Percentiles rank a stretch among this genome's conserved stretches.
Evolutionary conservation across 2,113 vertebrate genomes (phyloP).

Genomic region (Pygoscelis adeliae): DNA sequence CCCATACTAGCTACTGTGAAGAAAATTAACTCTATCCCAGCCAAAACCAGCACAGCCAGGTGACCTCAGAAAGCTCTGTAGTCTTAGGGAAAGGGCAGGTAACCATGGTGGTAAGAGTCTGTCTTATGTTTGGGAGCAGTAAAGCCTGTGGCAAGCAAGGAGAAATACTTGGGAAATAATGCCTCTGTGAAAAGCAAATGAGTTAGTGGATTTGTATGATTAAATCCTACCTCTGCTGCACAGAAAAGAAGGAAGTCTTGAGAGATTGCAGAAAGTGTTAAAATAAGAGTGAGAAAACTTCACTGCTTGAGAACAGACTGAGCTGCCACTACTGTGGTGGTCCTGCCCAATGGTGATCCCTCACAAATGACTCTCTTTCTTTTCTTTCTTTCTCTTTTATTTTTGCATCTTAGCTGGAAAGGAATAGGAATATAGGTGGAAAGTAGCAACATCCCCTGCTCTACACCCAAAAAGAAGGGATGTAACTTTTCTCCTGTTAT

Average conservation of each 20-base stretch:
- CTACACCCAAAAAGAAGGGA: not conserved
- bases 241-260: not conserved
- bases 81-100: not conserved
- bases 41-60: not conserved
- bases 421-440: not conserved
- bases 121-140: not conserved
- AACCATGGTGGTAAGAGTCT: not conserved
- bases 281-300: not conserved
- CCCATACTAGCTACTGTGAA: too few relatives aligned
- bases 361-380: not conserved
- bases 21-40: too few relatives aligned
- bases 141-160: not conserved
- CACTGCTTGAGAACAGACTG: not conserved
- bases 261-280: not conserved
- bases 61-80: not conserved
- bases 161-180: not conserved
- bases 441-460: not conserved
- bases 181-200: not conserved
- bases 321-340: not conserved
- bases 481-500: not conserved
- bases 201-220: not conserved
- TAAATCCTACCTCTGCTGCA: not conserved
- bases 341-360: not conserved
- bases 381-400: not conserved
- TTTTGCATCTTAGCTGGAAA: not conserved